Base-by-base conservation (phyloP, 2,888 invertebrate species). In the Embidobia sp. region DNA sequence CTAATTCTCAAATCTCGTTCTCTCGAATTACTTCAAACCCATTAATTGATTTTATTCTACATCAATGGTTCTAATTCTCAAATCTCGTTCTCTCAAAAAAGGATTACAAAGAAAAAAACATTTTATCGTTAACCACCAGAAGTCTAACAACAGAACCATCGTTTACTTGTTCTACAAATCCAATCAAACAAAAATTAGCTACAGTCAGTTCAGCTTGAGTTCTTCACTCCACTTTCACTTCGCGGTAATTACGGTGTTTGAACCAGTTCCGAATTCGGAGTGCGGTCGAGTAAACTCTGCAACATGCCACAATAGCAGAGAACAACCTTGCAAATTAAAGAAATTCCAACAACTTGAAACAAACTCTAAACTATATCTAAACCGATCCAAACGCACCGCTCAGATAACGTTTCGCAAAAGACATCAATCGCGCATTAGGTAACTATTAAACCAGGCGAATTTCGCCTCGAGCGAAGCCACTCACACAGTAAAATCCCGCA, bases 161-260 rank as follows among this genome's bases (percentile, higher is more conserved):
- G 22, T 22, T 22, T 22, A 22, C 22, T 22, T 22, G 3, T 22
- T 22, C 6, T 22, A 22, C 6, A 22, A 22, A 22, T 22, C 6
- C n/a, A 22, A 22, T 22, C 6, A 6, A 22, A 22, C 6, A 29
- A 29, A 29, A n/a, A 8, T 29, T 5, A 29, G 8, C 29, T 29
- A 2, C 8, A 29, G n/a, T n/a, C 48, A 29, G 16, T 8, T 31
- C 18, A 26, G 13, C 10, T n/a, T 11, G 11, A 35, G 3, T 33
- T 35, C 19, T 35, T 51, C n/a, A 1, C 18, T 19, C 19, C 19
- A 51, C 51, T 51, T 51, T 33, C 31, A 51, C 51, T 51, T 33
- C 0, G 29, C 33, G 16, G n/a, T 31, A 29, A 31, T 49, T 49
- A 15, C 31, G 15, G n/a, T 31, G 33, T 26, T 51, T 19, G n/a